Evolutionary conservation across 92 coral and sea anemone species (phyloP), one percentile per base, ranked within the genome.

Genomic region (Palythoa grandis): DNA sequence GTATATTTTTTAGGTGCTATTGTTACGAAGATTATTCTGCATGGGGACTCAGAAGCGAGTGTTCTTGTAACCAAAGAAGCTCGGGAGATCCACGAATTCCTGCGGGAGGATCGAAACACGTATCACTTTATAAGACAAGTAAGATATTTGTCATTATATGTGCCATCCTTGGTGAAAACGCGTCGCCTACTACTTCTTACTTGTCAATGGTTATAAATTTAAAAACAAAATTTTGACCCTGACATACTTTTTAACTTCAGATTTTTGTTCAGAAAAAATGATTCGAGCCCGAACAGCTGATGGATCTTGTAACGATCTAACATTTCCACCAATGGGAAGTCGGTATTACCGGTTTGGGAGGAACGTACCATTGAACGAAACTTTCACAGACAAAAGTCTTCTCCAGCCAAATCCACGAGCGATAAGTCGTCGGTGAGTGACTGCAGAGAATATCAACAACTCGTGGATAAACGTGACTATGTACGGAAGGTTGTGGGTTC

Each of bases 331-430:
- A 35, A 91, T 91, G 89, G 98, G 98, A 76, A 94, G 95, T 88
- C 78, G 89, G 70, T 92, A 88, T 68, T 94, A 94, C 83, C 90
- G 98, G 70, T 91, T 94, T 84, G 95, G 98, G 15, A 86, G 98
- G 72, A 94, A 94, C 48, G 88, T 94, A 11, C 90, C 92, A 12
- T 82, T 92, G 67, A 35, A 86, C n/a, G 67, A 90, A 77, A 83
- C 91, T 0, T 73, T 85, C 2, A 63, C 85, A 16, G 74, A 87
- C 19, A 71, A 19, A 15, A 88, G 47, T 23, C 89, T 94, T 3
- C 89, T 94, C 17, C 77, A 88, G 35, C 98, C 98, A 37, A 84
- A 94, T 77, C 98, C 98, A 43, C 83, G 98, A 82, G 43, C 40
- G 50, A 61, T 94, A 53, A 85, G 92, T n/a, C 88, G 91, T 63